These are phyloP conservation scores for Poicephalus gulielmi DNA, from an alignment of 2,113 vertebrate genomes.

Conservation along the genomic window DNA sequence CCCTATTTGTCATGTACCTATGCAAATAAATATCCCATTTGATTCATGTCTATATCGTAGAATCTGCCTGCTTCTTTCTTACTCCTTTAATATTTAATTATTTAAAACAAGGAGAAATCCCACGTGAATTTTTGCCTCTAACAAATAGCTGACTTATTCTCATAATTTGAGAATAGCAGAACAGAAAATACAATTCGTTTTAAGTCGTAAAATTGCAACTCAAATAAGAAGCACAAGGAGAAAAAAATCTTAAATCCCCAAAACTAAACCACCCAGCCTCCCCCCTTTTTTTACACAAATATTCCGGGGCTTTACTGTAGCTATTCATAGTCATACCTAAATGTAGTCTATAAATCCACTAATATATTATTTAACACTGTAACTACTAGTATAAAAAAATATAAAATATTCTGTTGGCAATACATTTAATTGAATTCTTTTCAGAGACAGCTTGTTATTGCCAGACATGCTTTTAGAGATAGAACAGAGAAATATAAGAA, in stretches of 20 bases:
- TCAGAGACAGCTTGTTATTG: constrained; percentile 40
- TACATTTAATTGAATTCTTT: constrained; percentile 51
- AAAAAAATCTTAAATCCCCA: constrained; percentile 16
- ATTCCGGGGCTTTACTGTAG: constrained; percentile 25
- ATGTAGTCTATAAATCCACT: constrained; percentile 57
- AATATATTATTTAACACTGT: constrained; percentile 64
- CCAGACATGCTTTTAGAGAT: constrained; percentile 59
- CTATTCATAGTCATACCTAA: constrained; percentile 54
- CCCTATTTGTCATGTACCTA: constrained; percentile 26
- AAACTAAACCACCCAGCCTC: background rate
- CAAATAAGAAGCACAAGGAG: background rate
- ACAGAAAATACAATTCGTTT: constrained; percentile 39
- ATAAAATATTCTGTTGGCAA: constrained; percentile 52
- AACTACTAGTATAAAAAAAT: constrained; percentile 48
- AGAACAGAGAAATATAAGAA: constrained; percentile 45
- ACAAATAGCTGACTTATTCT: constrained; percentile 37
- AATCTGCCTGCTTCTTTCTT: constrained; percentile 37
- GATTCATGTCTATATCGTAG: background rate
- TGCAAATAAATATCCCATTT: constrained; percentile 49
- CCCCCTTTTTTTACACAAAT: background rate
- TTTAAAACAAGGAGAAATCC: constrained; percentile 38
- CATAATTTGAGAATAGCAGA: background rate
- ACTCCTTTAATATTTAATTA: constrained; percentile 59
- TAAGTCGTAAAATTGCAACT: constrained; percentile 50
- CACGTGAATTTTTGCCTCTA: background rate